Evolutionary conservation across 1,140 invertebrate genomes (phyloP).

Genomic region (Paracyclopina nana): DNA sequence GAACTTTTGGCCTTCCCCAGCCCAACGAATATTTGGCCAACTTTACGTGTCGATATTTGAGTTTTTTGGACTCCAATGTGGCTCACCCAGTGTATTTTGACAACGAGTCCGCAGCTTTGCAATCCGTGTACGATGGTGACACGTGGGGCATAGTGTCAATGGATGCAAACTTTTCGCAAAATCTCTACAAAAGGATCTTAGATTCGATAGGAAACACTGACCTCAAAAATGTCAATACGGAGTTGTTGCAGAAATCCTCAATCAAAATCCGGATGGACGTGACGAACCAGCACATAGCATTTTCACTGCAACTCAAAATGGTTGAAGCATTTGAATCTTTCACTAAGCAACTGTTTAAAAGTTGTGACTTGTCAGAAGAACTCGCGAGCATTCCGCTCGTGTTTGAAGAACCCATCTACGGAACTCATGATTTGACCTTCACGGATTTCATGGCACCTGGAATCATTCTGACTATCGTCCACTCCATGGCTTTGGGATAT

Average conservation of each 20-base stretch:
- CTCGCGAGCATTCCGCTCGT: background rate
- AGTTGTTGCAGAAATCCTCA: background rate
- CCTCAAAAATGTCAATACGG: background rate
- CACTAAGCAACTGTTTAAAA: background rate
- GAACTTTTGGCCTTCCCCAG: conserved; percentile 28
- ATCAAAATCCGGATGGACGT: background rate
- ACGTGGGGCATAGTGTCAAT: conserved; percentile 72
- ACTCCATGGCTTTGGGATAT: conserved; percentile 7
- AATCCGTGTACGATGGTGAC: conserved; percentile 46
- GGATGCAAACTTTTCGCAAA: conserved; percentile 53
- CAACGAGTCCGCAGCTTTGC: conserved; percentile 38
- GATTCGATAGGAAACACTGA: background rate
- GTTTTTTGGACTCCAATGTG: background rate
- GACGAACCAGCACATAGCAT: conserved; percentile 2
- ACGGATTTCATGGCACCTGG: conserved; percentile 62
- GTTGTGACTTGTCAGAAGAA: background rate
- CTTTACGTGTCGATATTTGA: conserved; percentile 51
- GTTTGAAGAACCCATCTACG: conserved; percentile 56
- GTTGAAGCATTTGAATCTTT: conserved; percentile 17
- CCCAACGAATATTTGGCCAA: conserved; percentile 30
- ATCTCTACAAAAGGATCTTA: background rate
- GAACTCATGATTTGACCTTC: conserved; percentile 18
- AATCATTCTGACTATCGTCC: conserved; percentile 7
- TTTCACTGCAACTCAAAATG: conserved; percentile 9
- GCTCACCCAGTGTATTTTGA: conserved; percentile 21